phyloP scores from a whole-genome alignment of 2,797 vertebrate genomes.

The Discoglossus pictus region DNA sequence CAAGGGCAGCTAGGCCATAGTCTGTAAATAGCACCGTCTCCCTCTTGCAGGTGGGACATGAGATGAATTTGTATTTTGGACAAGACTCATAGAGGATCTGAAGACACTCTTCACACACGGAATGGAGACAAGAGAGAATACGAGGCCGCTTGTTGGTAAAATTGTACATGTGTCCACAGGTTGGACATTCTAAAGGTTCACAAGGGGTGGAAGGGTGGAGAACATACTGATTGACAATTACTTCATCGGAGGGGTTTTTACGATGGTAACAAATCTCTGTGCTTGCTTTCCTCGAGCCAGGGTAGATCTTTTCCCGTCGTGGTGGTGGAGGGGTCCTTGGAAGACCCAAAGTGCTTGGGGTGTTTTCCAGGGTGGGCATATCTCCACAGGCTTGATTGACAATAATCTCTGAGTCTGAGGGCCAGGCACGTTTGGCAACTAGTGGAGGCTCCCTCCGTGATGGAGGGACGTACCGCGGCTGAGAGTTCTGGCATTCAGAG shows the following conservation, averaged over 20 bases:
- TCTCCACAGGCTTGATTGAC: slow-evolving; percentile 96
- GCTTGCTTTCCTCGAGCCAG: slow-evolving; percentile 82
- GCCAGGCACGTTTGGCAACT: slow-evolving; percentile 91
- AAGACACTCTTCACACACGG: slow-evolving; percentile 97
- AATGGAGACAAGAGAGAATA: slow-evolving; percentile 97
- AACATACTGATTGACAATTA: slow-evolving; percentile 96
- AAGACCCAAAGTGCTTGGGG: slow-evolving; percentile 61
- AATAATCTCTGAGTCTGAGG: slow-evolving; percentile 90
- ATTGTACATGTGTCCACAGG: slow-evolving; percentile 96
- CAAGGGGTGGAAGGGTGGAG: slow-evolving; percentile 83
- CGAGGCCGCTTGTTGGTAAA: slow-evolving; percentile 92
- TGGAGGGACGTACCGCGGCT: slow-evolving; percentile 82
- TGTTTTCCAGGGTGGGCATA: slow-evolving; percentile 73
- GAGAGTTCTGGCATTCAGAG: slow-evolving; percentile 85
- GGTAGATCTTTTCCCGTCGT: slow-evolving; percentile 72
- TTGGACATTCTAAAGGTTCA: slow-evolving; percentile 96
- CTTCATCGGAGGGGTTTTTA: slow-evolving; percentile 84
- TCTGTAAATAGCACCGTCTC: slow-evolving; percentile 98
- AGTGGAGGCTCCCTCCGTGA: slow-evolving; percentile 74
- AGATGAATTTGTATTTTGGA: slow-evolving; percentile 99
- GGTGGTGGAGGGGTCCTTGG: slow-evolving; percentile 73
- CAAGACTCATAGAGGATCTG: slow-evolving; percentile 99
- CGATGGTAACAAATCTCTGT: slow-evolving; percentile 93
- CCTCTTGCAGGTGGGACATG: slow-evolving; percentile 93
- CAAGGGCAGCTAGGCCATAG: slow-evolving; percentile 94